Conservation (phyloP, 2,797 vertebrate species). For the Novumbra hubbsi region DNA sequence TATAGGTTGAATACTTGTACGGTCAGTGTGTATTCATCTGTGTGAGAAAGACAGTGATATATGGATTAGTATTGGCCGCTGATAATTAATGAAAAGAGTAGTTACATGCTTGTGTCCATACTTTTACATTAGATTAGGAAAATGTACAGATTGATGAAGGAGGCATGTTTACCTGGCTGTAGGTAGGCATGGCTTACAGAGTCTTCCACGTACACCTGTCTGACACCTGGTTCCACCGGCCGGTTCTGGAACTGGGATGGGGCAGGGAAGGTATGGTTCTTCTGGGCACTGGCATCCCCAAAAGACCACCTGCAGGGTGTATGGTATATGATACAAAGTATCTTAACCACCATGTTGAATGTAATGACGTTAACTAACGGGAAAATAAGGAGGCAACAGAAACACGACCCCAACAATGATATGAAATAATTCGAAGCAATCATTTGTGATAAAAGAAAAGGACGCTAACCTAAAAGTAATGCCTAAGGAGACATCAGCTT, state of each 20-base stretch:
- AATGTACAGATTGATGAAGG: not conserved
- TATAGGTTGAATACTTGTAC: slow-evolving; percentile 64
- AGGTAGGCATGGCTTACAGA: slow-evolving; percentile 63
- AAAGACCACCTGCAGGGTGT: slow-evolving; percentile 77
- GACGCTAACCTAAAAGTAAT: slow-evolving; percentile 68
- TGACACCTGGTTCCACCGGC: slow-evolving; percentile 40
- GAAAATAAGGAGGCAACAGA: not conserved
- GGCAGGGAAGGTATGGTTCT: slow-evolving; percentile 53
- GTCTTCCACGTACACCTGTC: slow-evolving; percentile 61
- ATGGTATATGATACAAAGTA: slow-evolving; percentile 17
- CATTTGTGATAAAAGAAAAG: not conserved
- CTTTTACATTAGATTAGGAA: not conserved
- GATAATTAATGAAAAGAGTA: not conserved
- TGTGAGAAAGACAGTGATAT: slow-evolving; percentile 11
- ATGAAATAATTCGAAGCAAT: slow-evolving; percentile 3
- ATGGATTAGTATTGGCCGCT: not conserved
- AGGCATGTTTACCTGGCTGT: slow-evolving; percentile 64
- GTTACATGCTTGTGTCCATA: not conserved
- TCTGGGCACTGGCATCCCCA: slow-evolving; percentile 60
- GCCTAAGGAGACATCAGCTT: slow-evolving; percentile 67
- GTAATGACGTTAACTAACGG: not conserved
- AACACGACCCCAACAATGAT: not conserved
- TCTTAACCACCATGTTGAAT: not conserved
- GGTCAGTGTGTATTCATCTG: slow-evolving; percentile 69
- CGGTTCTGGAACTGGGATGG: slow-evolving; percentile 47